A percentile compares a stretch with the other conserved stretches of the same genome.
Conservation (phyloP, 2,888 invertebrate genomes). For the Coenonympha glycerion region DNA sequence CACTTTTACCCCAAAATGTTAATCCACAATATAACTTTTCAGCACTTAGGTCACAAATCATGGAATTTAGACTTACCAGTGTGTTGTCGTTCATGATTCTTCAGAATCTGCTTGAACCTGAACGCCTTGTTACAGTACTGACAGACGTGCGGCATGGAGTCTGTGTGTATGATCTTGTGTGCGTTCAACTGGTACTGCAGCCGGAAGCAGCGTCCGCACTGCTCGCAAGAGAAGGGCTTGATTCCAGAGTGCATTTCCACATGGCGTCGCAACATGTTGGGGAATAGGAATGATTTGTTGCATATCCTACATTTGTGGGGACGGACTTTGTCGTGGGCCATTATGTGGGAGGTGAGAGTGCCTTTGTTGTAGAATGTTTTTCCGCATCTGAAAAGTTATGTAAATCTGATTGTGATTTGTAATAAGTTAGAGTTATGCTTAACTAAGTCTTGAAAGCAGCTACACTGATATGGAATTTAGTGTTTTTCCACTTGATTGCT, state of each 20-base stretch:
- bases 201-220: constrained; percentile 68
- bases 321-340: constrained; percentile 59
- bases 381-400: constrained; percentile 47
- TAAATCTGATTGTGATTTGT: too few relatives aligned
- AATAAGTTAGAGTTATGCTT: not conserved
- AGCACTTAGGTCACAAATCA: too few relatives aligned
- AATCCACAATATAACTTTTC: too few relatives aligned
- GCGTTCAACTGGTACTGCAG: constrained; percentile 83
- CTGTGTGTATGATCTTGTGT: constrained; percentile 85
- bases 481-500: too few relatives aligned
- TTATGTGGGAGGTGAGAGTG: constrained; percentile 61
- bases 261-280: constrained; percentile 61
- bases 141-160: constrained; percentile 85
- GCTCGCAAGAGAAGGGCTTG: constrained; percentile 63
- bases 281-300: constrained; percentile 60
- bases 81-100: constrained; percentile 84
- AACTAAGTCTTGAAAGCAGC: too few relatives aligned
- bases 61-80: constrained; percentile 40
- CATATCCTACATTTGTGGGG: constrained; percentile 64
- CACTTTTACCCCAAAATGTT: too few relatives aligned
- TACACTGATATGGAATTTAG: too few relatives aligned
- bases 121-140: constrained; percentile 85
- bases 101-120: constrained; percentile 83
- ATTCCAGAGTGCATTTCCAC: constrained; percentile 66
- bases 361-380: constrained; percentile 69